Evolutionary conservation across 2,888 invertebrate genomes (phyloP), one percentile per base, ranked within the genome.

Genomic region (Phania funesta): DNA sequence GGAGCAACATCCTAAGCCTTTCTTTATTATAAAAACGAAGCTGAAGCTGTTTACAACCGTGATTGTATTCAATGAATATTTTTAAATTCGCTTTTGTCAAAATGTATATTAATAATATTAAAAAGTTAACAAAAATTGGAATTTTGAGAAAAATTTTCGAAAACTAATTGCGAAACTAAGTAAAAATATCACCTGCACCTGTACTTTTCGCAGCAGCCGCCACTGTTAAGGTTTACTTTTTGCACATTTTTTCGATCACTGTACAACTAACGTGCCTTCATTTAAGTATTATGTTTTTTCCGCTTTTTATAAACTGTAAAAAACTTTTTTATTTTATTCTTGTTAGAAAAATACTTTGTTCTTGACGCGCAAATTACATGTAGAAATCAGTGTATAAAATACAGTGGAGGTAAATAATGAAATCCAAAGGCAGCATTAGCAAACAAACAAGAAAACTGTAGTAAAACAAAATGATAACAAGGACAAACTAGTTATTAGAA

Each of bases 391-490:
- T 20, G 44, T 26, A 22, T 38, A 20, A 58, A 58, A 22, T 20
- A 46, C n/a, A 41, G 13, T 20, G 8, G 20, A 32, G 20, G 20
- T 11, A 29, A 58, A 58, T 26, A 18, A 3, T n/a, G n/a, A 26
- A 13, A 54, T n/a, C n/a, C 46, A 58, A 35, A 3, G 16, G 16
- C 35, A 48, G 46, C 22, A 32, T 22, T 4, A n/a, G 7, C 1
- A 38, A 20, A 44, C 24, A 24, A 32, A 32, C n/a, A 56, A n/a
- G n/a, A n/a, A n/a, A n/a, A n/a, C n/a, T n/a, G 32, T 22, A 24
- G 5, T 24, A 46, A 56, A 70, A 58, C 70, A 70, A 70, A 70
- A 58, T 56, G 32, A 58, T 70, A 58, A 46, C 70, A 58, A 70
- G 70, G 56, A 70, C 70, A 18, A 46, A 35, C 44, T 56, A 56